phyloP scores from a whole-genome alignment of 30 jellyfish, hydroid and myxozoan species.

The Turritopsis dohrnii region DNA sequence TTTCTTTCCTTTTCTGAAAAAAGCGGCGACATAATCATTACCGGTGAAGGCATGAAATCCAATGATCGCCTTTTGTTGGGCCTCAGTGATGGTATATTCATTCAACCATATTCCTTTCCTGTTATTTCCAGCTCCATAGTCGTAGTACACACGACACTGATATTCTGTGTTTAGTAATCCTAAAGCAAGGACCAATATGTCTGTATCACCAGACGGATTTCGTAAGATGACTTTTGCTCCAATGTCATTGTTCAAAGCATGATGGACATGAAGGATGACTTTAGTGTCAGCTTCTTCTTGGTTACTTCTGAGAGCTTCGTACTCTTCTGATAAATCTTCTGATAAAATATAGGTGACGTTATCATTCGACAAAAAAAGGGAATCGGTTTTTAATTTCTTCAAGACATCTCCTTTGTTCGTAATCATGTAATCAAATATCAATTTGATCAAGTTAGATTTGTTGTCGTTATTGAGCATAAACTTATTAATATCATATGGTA shows the following conservation, averaged over 20 bases:
- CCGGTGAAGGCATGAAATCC: slow-evolving; percentile 44
- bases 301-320: not conserved
- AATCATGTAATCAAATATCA: not conserved
- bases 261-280: slow-evolving; percentile 42
- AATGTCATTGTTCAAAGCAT: not conserved
- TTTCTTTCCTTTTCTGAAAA: slow-evolving; percentile 29
- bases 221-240: not conserved
- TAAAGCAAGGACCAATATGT: not conserved
- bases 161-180: not conserved
- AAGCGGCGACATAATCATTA: not conserved
- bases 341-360: not conserved
- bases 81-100: not conserved
- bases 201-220: not conserved
- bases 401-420: not conserved
- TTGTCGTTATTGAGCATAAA: not conserved
- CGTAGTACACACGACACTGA: not conserved
- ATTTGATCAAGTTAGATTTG: not conserved
- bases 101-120: not conserved
- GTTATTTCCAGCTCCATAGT: slow-evolving; percentile 29
- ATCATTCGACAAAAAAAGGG: not conserved
- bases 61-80: slow-evolving; percentile 14
- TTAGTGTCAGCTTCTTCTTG: slow-evolving; percentile 60
- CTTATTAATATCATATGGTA: not conserved
- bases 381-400: not conserved
- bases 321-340: not conserved